Evolutionary conservation across 2,113 vertebrate species (phyloP), one percentile per base, ranked within the genome.

Genomic region (Ciconia maguari): DNA sequence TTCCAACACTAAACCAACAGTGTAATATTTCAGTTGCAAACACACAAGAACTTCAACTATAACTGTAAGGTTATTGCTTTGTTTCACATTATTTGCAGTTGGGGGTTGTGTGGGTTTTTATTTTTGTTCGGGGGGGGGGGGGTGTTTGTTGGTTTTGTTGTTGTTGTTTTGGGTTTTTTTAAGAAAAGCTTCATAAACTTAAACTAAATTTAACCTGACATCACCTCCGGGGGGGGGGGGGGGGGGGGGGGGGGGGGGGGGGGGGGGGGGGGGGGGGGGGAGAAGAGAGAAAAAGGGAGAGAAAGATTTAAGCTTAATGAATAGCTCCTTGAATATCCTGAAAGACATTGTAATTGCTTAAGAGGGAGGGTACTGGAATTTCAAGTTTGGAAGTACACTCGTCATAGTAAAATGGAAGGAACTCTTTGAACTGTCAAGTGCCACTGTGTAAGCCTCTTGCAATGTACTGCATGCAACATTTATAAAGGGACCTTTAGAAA

Each of bases 241-340:
- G 11, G 20, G 24, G 49, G 11, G 19, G 19, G 20, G 11, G 20
- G 24, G 49, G 11, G 19, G 19, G 20, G 11, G 20, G n/a, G n/a
- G 18, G 3, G 10, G 1, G 4, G 1, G 18, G 3, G 10, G 1
- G 4, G 1, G 24, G 49, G 11, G 19, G 19, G 20, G 11, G 20
- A 29, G 2, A 81, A 30, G 16, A 41, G 5, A 65, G 34, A 34
- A 84, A 55, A 74, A 30, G 4, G 5, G 6, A 76, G 25, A 66
- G 22, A 62, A 75, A 75, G 5, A 20, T 57, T 34, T 20, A 61
- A 72, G 7, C 36, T 85, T 89, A 83, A 72, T 44, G 7, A 76
- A 83, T 27, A 61, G 4, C 5, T 66, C 36, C 34, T 52, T 86
- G 57, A 79, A 52, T 70, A 41, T 17, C 17, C 29, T 74, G 38